Conservation (phyloP, 1,140 invertebrate genomes). For the Eufriesea mexicana region DNA sequence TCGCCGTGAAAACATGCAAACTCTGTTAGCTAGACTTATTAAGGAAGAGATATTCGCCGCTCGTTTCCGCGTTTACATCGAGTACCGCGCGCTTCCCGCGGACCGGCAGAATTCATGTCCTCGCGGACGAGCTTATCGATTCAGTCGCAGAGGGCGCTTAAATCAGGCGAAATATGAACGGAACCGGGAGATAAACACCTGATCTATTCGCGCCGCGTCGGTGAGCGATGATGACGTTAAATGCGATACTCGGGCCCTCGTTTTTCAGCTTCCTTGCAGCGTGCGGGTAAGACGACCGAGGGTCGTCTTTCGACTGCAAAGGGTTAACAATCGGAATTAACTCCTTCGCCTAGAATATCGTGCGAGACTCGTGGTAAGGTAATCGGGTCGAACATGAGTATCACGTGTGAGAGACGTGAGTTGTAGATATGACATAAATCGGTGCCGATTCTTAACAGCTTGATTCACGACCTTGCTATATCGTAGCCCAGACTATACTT, state of each 20-base stretch:
- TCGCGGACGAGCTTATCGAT: slow-evolving; percentile 31
- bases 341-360: too few relatives aligned
- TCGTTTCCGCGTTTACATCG: slow-evolving; percentile 55
- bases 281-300: background rate
- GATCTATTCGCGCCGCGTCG: slow-evolving; percentile 6
- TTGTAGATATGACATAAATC: too few relatives aligned
- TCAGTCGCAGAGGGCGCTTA: slow-evolving; percentile 13
- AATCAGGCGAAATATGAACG: slow-evolving; percentile 37
- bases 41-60: slow-evolving; percentile 50
- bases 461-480: too few relatives aligned
- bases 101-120: slow-evolving; percentile 15
- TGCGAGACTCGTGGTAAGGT: too few relatives aligned
- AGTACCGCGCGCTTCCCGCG: background rate
- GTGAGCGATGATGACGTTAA: slow-evolving; percentile 34
- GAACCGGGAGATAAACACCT: slow-evolving; percentile 6
- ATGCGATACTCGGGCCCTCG: background rate
- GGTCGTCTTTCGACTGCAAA: too few relatives aligned
- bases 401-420: too few relatives aligned
- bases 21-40: slow-evolving; percentile 51
- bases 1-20: slow-evolving; percentile 50
- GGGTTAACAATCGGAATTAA: too few relatives aligned
- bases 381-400: too few relatives aligned
- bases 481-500: too few relatives aligned
- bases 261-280: background rate
- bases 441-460: too few relatives aligned